Base-by-base conservation (phyloP, 2,888 invertebrate species). In the Drosophila birchii region DNA sequence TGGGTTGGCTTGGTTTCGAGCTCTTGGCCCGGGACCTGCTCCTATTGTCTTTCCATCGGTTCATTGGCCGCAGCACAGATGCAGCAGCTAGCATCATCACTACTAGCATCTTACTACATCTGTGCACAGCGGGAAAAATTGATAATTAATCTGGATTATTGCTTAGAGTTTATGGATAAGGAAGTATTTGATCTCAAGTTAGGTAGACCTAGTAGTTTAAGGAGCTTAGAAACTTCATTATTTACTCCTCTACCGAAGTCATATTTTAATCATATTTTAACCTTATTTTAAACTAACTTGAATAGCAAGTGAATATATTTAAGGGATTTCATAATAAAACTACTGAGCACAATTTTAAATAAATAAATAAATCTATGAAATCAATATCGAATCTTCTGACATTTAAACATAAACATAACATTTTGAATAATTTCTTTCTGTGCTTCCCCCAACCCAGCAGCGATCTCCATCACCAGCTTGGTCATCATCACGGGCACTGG, bases 31-130 rank as follows among this genome's bases (percentile, higher is more conserved):
- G 49, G 71, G 66, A 62, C 70, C 54, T 43, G 75, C 69, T 78
- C 80, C 88, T 86, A 84, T 88, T 88, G 88, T 86, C 86, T 88
- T 88, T 78, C 74, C 61, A 36, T 29, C 78, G 79, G 86, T 88
- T 88, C 86, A 86, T 88, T 86, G 86, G 78, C 86, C 86, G 74
- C 58, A 64, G 56, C 55, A 8, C 67, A 79, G 55, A 67, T 56
- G 71, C 71, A 61, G 23, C 70, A 56, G 60, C 69, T 71, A 61
- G 60, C 57, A 43, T 43, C 57, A 57, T 26, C 26, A 26, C n/a
- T 34, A 43, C 41, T 81, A 70, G 62, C 72, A 61, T 45, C 75
- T 59, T 59, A 51, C 58, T 51, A 51, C 14, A 29, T 51, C 14
- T 38, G 14, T 14, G 14, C 58, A 59, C 51, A 38, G 36, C 0